Evolutionary conservation across 2,888 invertebrate genomes (phyloP).

Genomic region (Pristionchus arcanus): DNA sequence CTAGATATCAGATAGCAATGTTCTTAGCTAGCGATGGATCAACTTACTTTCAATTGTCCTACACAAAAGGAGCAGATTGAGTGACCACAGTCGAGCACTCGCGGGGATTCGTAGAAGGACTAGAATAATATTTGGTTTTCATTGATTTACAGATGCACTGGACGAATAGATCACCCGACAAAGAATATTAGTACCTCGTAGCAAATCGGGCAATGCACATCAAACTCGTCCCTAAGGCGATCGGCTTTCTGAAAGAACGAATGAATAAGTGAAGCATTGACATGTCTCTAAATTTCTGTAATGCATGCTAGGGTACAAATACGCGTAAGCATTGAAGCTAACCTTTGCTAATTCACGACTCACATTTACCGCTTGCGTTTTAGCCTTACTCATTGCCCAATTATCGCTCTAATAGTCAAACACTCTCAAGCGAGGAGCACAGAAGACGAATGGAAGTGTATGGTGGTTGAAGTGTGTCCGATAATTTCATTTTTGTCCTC

Average conservation of each 20-base stretch:
- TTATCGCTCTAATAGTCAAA: no score
- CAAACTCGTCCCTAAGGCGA: not conserved
- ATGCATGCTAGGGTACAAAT: no score
- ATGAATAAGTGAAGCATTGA: not conserved
- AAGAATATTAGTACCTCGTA: not conserved
- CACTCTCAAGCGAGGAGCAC: no score
- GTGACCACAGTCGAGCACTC: not conserved
- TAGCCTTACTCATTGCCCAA: no score
- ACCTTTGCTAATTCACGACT: no score
- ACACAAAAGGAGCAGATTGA: not conserved
- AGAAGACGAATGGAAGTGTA: not conserved
- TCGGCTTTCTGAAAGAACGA: not conserved
- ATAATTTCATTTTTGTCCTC: not conserved
- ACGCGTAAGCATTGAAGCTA: no score
- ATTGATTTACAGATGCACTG: no score
- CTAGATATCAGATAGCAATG: no score
- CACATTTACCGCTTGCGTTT: no score
- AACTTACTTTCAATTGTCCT: not conserved
- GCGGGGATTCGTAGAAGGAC: not conserved
- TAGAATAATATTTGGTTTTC: not conserved
- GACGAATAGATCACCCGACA: not conserved
- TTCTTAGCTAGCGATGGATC: no score
- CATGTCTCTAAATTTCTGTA: no score
- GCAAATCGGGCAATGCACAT: not conserved
- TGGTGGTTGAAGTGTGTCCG: not conserved